Percentiles rank a stretch among this genome's conserved stretches.
These are phyloP conservation scores for Pollenia angustigena DNA, from an alignment of 2,888 invertebrate genomes.

Conservation along the genomic window DNA sequence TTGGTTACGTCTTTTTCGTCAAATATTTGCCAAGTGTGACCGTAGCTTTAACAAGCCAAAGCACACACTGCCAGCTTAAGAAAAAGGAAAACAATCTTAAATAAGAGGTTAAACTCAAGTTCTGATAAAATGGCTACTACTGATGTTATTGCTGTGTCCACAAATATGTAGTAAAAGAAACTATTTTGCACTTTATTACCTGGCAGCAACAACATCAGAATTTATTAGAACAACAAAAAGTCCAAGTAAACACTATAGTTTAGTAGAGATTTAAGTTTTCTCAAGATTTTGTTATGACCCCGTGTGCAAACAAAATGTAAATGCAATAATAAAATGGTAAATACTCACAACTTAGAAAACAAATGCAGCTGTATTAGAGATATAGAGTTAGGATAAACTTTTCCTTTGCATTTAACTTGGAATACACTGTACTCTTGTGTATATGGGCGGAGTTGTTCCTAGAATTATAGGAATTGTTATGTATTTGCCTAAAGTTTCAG, in stretches of 20 bases:
- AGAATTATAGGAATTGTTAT: too few species aligned
- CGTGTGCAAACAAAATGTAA: conserved; percentile 6
- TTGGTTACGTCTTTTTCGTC: too few species aligned
- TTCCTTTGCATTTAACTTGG: conserved; percentile 10
- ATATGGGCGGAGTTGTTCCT: too few species aligned
- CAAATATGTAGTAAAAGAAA: conserved; percentile 43
- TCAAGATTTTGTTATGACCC: conserved; percentile 30
- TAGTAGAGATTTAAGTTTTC: conserved; percentile 28
- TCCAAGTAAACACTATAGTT: conserved; percentile 38
- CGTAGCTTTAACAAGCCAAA: conserved; percentile 53
- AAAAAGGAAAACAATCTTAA: conserved; percentile 60
- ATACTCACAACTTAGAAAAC: neutral
- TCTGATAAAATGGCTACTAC: conserved; percentile 35
- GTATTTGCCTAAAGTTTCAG: too few species aligned
- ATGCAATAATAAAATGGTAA: conserved; percentile 8
- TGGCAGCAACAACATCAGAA: conserved; percentile 28
- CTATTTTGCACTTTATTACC: conserved; percentile 67
- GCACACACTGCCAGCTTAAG: conserved; percentile 40
- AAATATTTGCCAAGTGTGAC: too few species aligned
- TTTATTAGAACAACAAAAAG: conserved; percentile 28
- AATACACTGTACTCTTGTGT: neutral
- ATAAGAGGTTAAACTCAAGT: conserved; percentile 68
- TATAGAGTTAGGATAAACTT: conserved; percentile 1
- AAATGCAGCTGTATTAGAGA: conserved; percentile 9
- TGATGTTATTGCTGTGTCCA: conserved; percentile 5